Percentiles rank a stretch among this genome's conserved stretches.
Conservation (phyloP, 2,888 invertebrate genomes). For the Drosophila hamatofila region DNA sequence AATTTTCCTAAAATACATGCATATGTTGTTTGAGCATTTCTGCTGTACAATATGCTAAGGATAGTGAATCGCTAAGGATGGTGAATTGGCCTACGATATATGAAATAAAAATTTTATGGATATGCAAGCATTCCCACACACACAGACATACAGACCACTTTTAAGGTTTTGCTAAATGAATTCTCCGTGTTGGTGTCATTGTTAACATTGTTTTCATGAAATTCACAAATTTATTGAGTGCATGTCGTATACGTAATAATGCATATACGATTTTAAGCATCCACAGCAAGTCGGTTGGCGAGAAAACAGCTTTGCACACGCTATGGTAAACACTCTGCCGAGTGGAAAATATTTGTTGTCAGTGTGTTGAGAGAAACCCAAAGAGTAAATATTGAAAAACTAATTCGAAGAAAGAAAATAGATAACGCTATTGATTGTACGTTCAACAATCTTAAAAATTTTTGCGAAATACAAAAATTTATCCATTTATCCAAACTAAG, state of each 20-base stretch:
- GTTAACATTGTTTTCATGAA: conserved; percentile 48
- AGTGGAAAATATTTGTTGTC: no score
- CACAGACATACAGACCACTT: conserved; percentile 11
- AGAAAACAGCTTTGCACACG: conserved; percentile 16
- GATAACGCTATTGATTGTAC: no score
- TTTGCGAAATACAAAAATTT: no score
- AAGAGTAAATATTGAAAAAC: no score
- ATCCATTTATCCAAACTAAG: no score
- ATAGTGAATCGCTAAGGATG: neutral
- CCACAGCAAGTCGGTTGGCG: conserved; percentile 23
- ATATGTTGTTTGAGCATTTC: no score
- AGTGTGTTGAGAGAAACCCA: no score
- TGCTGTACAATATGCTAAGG: no score
- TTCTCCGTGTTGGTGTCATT: conserved; percentile 38
- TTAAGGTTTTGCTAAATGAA: conserved; percentile 29
- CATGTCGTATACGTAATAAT: conserved; percentile 65
- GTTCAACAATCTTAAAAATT: no score
- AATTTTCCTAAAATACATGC: no score
- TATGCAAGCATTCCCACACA: conserved; percentile 18
- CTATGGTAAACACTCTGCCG: neutral
- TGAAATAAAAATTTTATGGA: conserved; percentile 34
- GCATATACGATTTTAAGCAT: conserved; percentile 21
- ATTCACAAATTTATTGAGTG: conserved; percentile 69
- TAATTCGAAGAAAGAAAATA: no score
- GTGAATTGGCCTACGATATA: conserved; percentile 17